Percentiles rank a stretch among this genome's conserved stretches.
phyloP scores from a whole-genome alignment of 2,797 vertebrate genomes.

The Percopsis omiscomaycus region DNA sequence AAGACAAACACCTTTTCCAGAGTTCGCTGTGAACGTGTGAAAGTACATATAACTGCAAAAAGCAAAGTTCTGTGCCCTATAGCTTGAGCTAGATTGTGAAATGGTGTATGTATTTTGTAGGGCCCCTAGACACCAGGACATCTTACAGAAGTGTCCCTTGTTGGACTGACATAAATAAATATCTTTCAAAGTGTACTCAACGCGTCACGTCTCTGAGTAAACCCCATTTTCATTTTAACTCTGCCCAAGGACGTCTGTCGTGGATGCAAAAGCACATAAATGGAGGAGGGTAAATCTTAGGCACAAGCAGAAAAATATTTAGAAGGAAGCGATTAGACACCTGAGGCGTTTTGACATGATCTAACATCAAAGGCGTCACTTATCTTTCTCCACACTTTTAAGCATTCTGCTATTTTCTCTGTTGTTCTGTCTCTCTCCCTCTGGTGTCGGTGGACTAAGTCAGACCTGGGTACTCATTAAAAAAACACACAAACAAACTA shows the following conservation, averaged over 20 bases:
- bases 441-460: too few species aligned
- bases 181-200: conserved; percentile 16
- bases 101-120: too few species aligned
- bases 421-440: conserved; percentile 32
- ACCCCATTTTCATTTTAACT: conserved; percentile 31
- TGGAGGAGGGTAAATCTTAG: conserved; percentile 44
- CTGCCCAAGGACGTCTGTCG: conserved; percentile 55
- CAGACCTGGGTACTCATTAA: too few species aligned
- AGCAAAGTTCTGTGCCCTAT: too few species aligned
- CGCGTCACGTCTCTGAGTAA: conserved; percentile 26
- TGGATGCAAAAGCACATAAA: conserved; percentile 48
- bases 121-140: background rate
- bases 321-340: conserved; percentile 62
- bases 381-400: conserved; percentile 3
- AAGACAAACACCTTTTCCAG: too few species aligned
- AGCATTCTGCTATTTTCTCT: conserved; percentile 6
- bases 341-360: conserved; percentile 48
- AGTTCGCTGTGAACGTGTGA: too few species aligned
- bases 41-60: too few species aligned
- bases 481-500: too few species aligned
- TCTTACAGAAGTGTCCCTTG: background rate
- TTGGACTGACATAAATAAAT: background rate
- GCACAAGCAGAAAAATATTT: conserved; percentile 61
- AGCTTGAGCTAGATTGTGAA: too few species aligned
- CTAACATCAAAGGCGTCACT: conserved; percentile 64